Conservation (phyloP, 2,113 vertebrate genomes). For the Phylloscopus whistleri region DNA sequence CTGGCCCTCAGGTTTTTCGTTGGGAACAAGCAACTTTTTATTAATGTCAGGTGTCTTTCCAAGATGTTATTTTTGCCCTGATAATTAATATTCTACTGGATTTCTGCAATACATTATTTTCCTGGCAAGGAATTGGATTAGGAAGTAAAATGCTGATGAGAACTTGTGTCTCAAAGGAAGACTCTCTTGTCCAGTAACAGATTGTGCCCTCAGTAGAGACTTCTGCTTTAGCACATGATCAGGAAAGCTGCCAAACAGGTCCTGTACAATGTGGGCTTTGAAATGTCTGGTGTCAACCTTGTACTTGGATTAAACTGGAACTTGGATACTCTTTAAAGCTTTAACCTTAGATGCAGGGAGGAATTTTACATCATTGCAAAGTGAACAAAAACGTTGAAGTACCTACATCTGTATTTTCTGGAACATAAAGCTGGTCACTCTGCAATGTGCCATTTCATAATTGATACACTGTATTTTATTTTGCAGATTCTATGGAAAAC, state of each 20-base stretch:
- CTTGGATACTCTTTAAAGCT: background rate
- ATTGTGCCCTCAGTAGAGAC: background rate
- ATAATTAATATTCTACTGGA: background rate
- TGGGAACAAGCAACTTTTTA: background rate
- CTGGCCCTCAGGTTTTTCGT: background rate
- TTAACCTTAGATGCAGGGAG: background rate
- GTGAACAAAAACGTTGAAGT: background rate
- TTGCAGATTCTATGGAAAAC: constrained; percentile 72
- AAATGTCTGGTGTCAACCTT: background rate
- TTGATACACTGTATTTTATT: constrained; percentile 43
- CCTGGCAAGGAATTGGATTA: constrained; percentile 14
- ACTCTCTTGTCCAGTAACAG: background rate
- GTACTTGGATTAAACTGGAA: background rate
- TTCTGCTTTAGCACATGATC: background rate
- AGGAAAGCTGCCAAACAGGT: background rate
- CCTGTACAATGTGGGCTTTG: background rate
- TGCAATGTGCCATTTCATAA: background rate
- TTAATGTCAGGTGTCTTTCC: constrained; percentile 24
- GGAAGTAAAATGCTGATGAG: constrained; percentile 20
- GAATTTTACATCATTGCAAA: background rate
- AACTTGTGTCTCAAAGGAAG: constrained; percentile 29
- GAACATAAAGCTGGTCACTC: background rate
- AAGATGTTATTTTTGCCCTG: background rate
- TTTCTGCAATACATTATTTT: constrained; percentile 6
- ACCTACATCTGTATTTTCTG: background rate